Percentiles rank a stretch among this genome's conserved stretches.
Conservation (phyloP, 2,888 invertebrate genomes). For the Stramonita haemastoma region DNA sequence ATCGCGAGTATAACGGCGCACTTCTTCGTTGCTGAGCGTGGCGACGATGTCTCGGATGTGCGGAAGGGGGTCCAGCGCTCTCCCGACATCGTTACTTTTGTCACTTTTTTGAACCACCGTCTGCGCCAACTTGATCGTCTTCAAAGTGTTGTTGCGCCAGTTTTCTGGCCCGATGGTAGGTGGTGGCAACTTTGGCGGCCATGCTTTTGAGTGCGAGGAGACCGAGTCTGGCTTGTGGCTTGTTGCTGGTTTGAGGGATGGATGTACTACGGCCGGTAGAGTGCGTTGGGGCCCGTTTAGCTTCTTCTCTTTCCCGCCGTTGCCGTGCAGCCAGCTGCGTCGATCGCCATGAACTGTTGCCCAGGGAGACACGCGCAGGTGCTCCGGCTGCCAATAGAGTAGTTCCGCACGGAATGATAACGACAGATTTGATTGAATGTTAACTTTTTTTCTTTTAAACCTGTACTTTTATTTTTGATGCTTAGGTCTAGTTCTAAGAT, state of each 20-base stretch:
- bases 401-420: conserved; percentile 39
- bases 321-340: conserved; percentile 39
- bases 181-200: conserved; percentile 48
- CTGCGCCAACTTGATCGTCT: conserved; percentile 74
- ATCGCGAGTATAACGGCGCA: conserved; percentile 74
- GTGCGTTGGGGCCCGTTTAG: not conserved
- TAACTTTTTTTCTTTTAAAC: not conserved
- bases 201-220: conserved; percentile 12
- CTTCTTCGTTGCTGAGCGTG: conserved; percentile 75
- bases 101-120: conserved; percentile 73
- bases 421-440: not conserved
- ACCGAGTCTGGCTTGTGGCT: not conserved
- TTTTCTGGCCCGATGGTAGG: conserved; percentile 72
- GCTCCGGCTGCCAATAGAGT: conserved; percentile 35
- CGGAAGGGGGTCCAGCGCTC: conserved; percentile 74
- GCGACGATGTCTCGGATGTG: conserved; percentile 75
- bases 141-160: conserved; percentile 75
- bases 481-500: too few relatives aligned
- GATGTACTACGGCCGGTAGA: not conserved
- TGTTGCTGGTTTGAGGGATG: not conserved
- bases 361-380: conserved; percentile 46
- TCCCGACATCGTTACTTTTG: conserved; percentile 71
- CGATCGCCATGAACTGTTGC: conserved; percentile 51
- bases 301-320: conserved; percentile 35
- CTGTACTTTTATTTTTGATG: not conserved